phyloP scores from a whole-genome alignment of 2,888 invertebrate genomes.

The Dasysyrphus tricinctus region DNA sequence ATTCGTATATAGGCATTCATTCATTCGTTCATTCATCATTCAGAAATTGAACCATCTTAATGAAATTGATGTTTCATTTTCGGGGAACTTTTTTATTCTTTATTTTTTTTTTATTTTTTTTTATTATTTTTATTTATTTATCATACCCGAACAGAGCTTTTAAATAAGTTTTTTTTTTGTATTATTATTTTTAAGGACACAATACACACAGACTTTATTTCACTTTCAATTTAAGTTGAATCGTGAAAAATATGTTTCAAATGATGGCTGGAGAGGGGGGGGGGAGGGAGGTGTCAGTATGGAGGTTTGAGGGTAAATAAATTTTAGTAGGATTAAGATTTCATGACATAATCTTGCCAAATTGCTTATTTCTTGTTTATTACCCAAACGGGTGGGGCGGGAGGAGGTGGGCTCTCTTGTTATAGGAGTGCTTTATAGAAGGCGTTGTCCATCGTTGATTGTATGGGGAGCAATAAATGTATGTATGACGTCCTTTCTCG shows the following conservation, averaged over 20 bases:
- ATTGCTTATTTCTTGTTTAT: conserved; percentile 50
- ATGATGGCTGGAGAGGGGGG: not conserved
- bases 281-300: not conserved
- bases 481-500: conserved; percentile 57
- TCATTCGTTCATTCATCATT: conserved; percentile 57
- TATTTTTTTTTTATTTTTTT: conserved; percentile 16
- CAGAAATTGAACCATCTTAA: conserved; percentile 45
- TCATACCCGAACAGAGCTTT: conserved; percentile 2
- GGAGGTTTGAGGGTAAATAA: conserved; percentile 26
- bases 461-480: conserved; percentile 66
- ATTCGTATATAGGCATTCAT: conserved; percentile 28
- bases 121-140: conserved; percentile 8
- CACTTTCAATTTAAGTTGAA: conserved; percentile 51
- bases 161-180: conserved; percentile 7
- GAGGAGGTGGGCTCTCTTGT: too few relatives aligned
- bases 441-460: conserved; percentile 52
- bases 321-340: conserved; percentile 66
- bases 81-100: conserved; percentile 9
- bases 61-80: conserved; percentile 63
- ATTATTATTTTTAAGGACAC: conserved; percentile 38
- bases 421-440: not conserved
- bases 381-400: not conserved
- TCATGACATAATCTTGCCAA: conserved; percentile 68
- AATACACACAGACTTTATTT: conserved; percentile 34
- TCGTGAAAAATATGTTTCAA: conserved; percentile 8